phyloP scores from a whole-genome alignment of 2,113 vertebrate genomes.

The Paratilapia polleni region DNA sequence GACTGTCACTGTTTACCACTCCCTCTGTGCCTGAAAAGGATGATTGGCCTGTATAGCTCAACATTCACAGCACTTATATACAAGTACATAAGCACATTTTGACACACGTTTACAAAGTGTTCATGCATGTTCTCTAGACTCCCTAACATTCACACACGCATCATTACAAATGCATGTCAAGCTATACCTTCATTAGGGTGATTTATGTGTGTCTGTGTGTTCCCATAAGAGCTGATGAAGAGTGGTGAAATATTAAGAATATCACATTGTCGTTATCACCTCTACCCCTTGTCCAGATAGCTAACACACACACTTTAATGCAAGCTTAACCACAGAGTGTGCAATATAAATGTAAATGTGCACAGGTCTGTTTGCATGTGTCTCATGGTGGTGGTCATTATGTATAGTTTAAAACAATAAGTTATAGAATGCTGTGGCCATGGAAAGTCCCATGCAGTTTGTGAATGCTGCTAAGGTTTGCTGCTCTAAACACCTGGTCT shows the following conservation, averaged over 20 bases:
- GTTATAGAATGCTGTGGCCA: background rate
- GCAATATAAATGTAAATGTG: background rate
- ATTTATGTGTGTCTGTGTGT: constrained; percentile 15
- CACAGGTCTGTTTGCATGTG: background rate
- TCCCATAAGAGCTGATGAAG: constrained; percentile 4
- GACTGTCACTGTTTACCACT: constrained; percentile 54
- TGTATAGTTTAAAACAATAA: background rate
- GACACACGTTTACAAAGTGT: background rate
- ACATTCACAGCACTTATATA: background rate
- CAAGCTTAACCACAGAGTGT: background rate
- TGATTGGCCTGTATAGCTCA: background rate
- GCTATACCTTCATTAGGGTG: background rate
- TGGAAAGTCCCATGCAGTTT: background rate
- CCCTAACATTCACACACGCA: background rate
- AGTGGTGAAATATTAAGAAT: constrained; percentile 5
- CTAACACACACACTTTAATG: background rate
- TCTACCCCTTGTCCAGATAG: background rate
- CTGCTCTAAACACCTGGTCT: background rate
- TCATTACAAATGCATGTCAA: background rate
- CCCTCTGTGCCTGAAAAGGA: constrained; percentile 55
- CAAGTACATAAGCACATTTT: background rate
- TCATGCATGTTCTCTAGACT: background rate
- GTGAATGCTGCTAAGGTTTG: fast-evolving
- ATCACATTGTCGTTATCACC: background rate
- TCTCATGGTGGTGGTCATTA: background rate